Evolutionary conservation across 2,888 invertebrate genomes (phyloP), one percentile per base, ranked within the genome.

Genomic region (Lypha dubia): DNA sequence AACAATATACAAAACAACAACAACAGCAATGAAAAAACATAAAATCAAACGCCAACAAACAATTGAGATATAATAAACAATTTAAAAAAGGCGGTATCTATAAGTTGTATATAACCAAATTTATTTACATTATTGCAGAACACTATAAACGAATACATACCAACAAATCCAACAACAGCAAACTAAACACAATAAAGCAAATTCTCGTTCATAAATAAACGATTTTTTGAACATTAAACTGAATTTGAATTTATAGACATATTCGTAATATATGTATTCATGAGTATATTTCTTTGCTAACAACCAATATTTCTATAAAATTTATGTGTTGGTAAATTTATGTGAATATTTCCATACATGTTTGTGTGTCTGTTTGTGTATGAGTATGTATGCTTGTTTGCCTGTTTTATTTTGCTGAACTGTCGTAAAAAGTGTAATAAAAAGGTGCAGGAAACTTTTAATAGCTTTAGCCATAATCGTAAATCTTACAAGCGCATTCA

Each of bases 201-300:
- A 90, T 90, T 90, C 90, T 88, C 89, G 87, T 90, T 88, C 91
- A 90, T 90, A 90, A 90, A 90, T 90, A 90, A 90, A 90, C 90
- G 90, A 89, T 90, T 87, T 87, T 87, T 75, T 79, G 68, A 83
- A 79, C 76, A 82, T 77, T 80, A 84, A 79, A 83, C 67, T 86
- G 51, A 77, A 75, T 79, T 75, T 75, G 56, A 71, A 44, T 76
- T 77, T 81, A 70, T 79, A 71, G 75, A 65, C 70, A 82, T 71
- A 65, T 77, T 63, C 49, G 68, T 74, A 76, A 79, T 71, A 70
- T 77, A 65, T 75, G 76, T 85, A 68, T 80, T 71, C 73, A 75
- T 68, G 79, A 82, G 77, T 71, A 76, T 73, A 70, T 65, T 51
- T 75, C 83, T 83, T 74, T 46, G 73, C 73, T 74, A 83, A 83